Percentiles rank a stretch among this genome's conserved stretches.
These are phyloP conservation scores for Hyperopisus bebe DNA, from an alignment of 2,113 vertebrate genomes.

Conservation along the genomic window DNA sequence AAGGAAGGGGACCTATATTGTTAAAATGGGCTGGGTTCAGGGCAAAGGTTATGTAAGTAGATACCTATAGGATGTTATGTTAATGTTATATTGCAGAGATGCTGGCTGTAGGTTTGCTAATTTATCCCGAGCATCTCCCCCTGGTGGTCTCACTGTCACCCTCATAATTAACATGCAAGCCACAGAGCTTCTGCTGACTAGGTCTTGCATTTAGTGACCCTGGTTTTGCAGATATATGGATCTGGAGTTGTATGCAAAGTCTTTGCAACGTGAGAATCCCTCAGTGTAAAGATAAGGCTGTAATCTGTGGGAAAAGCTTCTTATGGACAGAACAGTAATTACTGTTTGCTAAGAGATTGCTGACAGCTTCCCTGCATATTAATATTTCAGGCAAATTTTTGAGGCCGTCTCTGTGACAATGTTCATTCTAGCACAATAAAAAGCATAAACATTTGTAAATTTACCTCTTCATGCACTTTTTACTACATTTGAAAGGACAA, in stretches of 20 bases:
- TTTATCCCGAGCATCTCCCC: slow-evolving; percentile 20
- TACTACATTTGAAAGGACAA: background rate
- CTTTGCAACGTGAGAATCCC: background rate
- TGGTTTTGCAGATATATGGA: background rate
- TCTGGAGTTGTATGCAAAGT: background rate
- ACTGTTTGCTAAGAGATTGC: background rate
- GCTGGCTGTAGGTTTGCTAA: background rate
- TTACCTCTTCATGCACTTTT: background rate
- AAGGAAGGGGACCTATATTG: slow-evolving; percentile 25
- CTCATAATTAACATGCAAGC: background rate
- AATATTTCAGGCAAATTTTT: background rate
- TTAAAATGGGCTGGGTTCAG: slow-evolving; percentile 17
- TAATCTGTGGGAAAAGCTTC: background rate
- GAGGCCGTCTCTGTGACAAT: background rate
- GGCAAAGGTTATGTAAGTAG: slow-evolving; percentile 40
- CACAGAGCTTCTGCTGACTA: background rate
- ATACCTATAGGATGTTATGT: slow-evolving; percentile 48
- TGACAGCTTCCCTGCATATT: background rate
- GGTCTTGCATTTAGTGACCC: background rate
- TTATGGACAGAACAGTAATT: background rate
- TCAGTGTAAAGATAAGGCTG: background rate
- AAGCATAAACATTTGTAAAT: background rate
- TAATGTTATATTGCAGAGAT: slow-evolving; percentile 11
- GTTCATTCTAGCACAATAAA: background rate
- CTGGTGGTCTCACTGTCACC: slow-evolving; percentile 8